Base-by-base conservation (phyloP, 2,888 invertebrate species). In the Acrobasis repandana region DNA sequence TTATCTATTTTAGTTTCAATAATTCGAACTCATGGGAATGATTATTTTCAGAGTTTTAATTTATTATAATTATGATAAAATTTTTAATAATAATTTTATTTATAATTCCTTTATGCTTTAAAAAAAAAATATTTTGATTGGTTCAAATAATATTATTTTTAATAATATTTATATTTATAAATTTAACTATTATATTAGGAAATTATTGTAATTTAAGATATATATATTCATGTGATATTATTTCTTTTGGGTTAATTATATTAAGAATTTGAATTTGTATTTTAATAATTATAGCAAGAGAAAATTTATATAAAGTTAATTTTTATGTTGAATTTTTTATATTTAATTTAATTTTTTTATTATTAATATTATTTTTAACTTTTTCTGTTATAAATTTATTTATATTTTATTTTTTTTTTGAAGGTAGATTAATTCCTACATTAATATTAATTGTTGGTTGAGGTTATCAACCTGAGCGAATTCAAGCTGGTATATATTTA, bases 401-500 rank as follows among this genome's bases (percentile, higher is more conserved):
- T 88, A 71, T 93, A 74, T 95, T 95, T 93, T 95, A 95, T 93
- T 87, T 95, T 82, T 94, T 94, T 93, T 96, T 95, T 94, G 95
- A 95, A 63, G 82, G 90, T 2, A 94, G 94, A 3, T 90, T 95
- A 84, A 93, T 95, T 87, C 95, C 95, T 15, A 94, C 93, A 16
- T 92, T 95, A 82, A 77, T 95, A 74, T 92, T 95, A 83, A 94
- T 95, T 93, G 80, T 95, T 72, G 94, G 94, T 0, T 95, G 95
- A 57, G 95, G 95, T 0, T 94, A 93, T 87, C 95, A 95, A 71
- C 93, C 94, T 67, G 95, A 95, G 67, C 95, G 95, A 0, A 82
- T 95, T 77, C 93, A 94, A 67, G 95, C 95, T 0, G 93, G 94
- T 0, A 75, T 94, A 73, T 95, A 95, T 93, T 89, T 95, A 85